phyloP scores from a whole-genome alignment of 2,113 vertebrate species.

The Ramphastos sulfuratus region DNA sequence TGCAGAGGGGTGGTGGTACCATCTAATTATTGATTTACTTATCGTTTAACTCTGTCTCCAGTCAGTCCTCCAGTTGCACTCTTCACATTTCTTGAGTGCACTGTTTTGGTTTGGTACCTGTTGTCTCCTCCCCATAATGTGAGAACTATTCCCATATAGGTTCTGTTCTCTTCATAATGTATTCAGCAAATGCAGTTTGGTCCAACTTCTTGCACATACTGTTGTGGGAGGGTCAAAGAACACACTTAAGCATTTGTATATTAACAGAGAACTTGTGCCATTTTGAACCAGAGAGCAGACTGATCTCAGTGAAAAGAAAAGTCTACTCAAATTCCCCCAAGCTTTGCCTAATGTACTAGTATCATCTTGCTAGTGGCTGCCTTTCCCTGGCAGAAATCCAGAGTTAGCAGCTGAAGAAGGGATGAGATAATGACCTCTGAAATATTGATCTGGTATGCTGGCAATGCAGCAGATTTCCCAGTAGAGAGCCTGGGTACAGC shows the following conservation, averaged over 20 bases:
- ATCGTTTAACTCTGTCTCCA: background rate
- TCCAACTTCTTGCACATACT: background rate
- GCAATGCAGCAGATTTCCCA: slow-evolving; percentile 45
- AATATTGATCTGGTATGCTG: slow-evolving; percentile 68
- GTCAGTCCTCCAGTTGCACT: background rate
- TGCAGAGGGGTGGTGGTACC: background rate
- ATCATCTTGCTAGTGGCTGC: slow-evolving; percentile 34
- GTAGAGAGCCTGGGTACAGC: background rate
- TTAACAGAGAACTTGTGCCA: background rate
- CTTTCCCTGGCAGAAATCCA: slow-evolving; percentile 50
- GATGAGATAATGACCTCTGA: slow-evolving; percentile 72
- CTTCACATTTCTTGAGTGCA: background rate
- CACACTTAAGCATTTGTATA: background rate
- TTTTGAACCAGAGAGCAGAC: background rate
- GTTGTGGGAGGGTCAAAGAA: background rate
- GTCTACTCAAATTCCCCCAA: slow-evolving; percentile 21
- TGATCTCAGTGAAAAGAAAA: slow-evolving; percentile 51
- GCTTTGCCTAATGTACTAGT: slow-evolving; percentile 21
- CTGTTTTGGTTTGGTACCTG: background rate
- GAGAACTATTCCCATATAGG: background rate
- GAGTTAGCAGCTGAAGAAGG: slow-evolving; percentile 51
- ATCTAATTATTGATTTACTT: background rate
- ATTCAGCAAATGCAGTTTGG: background rate
- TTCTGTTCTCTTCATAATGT: background rate
- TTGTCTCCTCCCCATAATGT: background rate